phyloP scores from a whole-genome alignment of 1,140 invertebrate species.

The Sesamia nonagrioides region DNA sequence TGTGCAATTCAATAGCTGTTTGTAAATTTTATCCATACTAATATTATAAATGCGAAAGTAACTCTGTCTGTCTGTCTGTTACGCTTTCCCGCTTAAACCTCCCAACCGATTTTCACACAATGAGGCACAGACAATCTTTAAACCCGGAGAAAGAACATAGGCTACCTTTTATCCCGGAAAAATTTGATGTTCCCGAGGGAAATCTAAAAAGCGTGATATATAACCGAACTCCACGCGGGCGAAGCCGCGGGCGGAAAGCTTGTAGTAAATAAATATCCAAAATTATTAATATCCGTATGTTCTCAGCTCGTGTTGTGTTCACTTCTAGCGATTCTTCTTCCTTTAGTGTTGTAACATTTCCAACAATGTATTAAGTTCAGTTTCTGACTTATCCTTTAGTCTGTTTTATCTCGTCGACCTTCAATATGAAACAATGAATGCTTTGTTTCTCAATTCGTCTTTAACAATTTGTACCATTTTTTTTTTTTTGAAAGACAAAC shows the following conservation, averaged over 20 bases:
- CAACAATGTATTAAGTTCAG: slow-evolving; percentile 22
- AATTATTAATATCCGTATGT: slow-evolving; percentile 20
- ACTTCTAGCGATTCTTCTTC: neutral
- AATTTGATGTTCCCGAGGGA: too few relatives aligned
- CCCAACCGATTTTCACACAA: too few relatives aligned
- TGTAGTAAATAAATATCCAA: slow-evolving; percentile 27
- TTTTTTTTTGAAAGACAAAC: neutral
- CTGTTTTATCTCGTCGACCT: slow-evolving; percentile 55
- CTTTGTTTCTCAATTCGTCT: slow-evolving; percentile 52
- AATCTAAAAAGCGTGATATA: too few relatives aligned
- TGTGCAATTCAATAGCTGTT: slow-evolving; percentile 55
- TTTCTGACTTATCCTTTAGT: slow-evolving; percentile 44
- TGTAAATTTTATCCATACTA: slow-evolving; percentile 46
- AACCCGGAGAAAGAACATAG: too few relatives aligned
- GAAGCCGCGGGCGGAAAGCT: too few relatives aligned
- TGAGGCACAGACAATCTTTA: too few relatives aligned
- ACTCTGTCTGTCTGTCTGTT: too few relatives aligned
- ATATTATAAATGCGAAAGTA: too few relatives aligned
- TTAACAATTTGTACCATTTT: slow-evolving; percentile 23
- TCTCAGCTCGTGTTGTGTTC: neutral
- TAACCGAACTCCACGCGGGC: too few relatives aligned
- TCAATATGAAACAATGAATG: slow-evolving; percentile 57
- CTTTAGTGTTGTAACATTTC: slow-evolving; percentile 1
- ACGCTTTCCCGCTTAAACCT: too few relatives aligned
- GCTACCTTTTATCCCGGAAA: too few relatives aligned